Evolutionary conservation across 92 coral and sea anemone species (phyloP), one percentile per base, ranked within the genome.

Genomic region (Bergia sp.): DNA sequence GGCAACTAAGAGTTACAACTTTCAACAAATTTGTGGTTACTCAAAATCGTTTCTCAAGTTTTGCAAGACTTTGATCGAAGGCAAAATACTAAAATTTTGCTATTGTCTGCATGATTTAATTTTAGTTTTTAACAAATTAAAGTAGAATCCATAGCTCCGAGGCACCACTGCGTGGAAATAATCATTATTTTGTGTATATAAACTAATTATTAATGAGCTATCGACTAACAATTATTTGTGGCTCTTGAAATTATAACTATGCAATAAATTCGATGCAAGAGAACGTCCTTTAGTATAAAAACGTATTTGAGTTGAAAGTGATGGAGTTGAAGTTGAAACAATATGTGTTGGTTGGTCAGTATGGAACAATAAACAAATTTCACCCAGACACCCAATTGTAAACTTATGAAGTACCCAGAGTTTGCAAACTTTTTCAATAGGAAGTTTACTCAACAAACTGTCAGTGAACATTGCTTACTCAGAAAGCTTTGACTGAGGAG

Each of bases 351-450:
- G 18, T 18, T 3, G 13, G 20, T 39, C 50, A 39, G 12, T 5
- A 4, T 39, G 41, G 47, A 29, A 76, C 80, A 41, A 41, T 21
- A 41, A 40, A 39, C 43, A 76, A n/a, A 76, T 76, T 38, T 8
- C 10, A 13, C 10, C 79, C 53, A 42, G 38, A 23, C 61, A 69
- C 11, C n/a, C 13, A 29, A 37, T 69, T 44, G 79, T 23, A 69
- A 72, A 69, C 67, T 6, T 84, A n/a, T 84, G 87, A 71, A 45
- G 87, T 72, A 57, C 43, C 44, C 15, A 4, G 39, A 67, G 67
- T 84, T 84, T 69, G 67, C 64, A 42, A 49, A 16, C 43, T 37
- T 20, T 23, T 49, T 49, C 20, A 42, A 29, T 20, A 72, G 13
- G 15, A 69, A 13, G 47, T 65, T 43, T 69, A n/a, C 44, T 41